Evolutionary conservation across 2,888 invertebrate species (phyloP).

Genomic region (Volucella bombylans): DNA sequence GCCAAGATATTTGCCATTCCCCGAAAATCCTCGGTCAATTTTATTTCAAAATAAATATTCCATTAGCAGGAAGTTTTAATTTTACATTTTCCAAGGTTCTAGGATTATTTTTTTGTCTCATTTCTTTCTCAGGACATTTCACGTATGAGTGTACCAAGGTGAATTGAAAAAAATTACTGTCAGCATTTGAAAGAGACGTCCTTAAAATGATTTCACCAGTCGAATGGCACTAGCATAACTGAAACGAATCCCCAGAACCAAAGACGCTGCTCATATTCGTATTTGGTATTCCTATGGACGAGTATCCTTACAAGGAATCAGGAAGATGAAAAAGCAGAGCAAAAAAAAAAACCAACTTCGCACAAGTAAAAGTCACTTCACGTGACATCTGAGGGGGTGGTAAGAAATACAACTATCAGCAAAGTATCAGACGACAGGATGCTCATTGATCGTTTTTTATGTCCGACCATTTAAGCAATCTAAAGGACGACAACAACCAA

Average conservation of each 20-base stretch:
- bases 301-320: slow-evolving; percentile 40
- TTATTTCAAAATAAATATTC: too few species aligned
- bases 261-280: slow-evolving; percentile 35
- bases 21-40: too few species aligned
- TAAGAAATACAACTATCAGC: slow-evolving; percentile 62
- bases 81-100: too few species aligned
- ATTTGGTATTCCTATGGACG: too few species aligned
- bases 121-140: too few species aligned
- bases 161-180: slow-evolving; percentile 14
- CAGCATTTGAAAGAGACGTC: slow-evolving; percentile 51
- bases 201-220: slow-evolving; percentile 41
- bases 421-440: slow-evolving; percentile 64
- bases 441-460: slow-evolving; percentile 70
- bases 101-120: too few species aligned
- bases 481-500: slow-evolving; percentile 1
- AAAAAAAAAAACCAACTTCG: slow-evolving; percentile 29
- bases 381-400: slow-evolving; percentile 66
- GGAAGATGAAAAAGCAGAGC: background rate
- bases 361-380: slow-evolving; percentile 71
- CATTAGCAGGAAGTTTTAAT: too few species aligned
- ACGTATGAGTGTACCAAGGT: too few species aligned
- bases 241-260: slow-evolving; percentile 43
- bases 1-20: too few species aligned
- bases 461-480: slow-evolving; percentile 72
- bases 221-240: slow-evolving; percentile 22